Base-by-base conservation (phyloP, 64 coral and sea anemone species). In the Actinia equina region DNA sequence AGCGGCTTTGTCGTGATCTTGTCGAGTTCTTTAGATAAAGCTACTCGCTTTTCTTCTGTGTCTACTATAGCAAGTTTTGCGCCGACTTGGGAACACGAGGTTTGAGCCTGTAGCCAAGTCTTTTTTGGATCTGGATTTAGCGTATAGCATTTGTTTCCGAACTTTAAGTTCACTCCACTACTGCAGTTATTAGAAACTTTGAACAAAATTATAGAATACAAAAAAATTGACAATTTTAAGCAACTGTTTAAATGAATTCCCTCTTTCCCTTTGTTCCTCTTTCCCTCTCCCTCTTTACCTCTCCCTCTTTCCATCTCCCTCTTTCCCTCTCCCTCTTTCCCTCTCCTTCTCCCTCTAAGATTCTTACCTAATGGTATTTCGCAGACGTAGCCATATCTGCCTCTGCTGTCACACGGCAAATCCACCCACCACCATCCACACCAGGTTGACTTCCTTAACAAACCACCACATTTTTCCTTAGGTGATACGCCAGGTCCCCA, bases 341-440 rank as follows among this genome's bases (percentile, higher is more conserved):
- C 30, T 37, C 30, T 37, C 30, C 30, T 37, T 37, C 30, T 37
- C 30, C 30, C 30, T 37, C 30, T n/a, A 65, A 22, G 19, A 3
- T 65, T 41, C 69, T 74, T 12, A 74, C 69, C 69, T 69, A n/a
- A 69, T 8, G 19, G 63, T 69, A 10, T 69, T 74, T 74, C 25
- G 25, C 69, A 74, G 9, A 74, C 41, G 27, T 74, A 74, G 13
- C 69, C 69, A 41, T 74, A 74, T 25, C 13, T 74, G 12, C 3
- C 1, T 65, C 62, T n/a, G 20, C 27, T 74, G 25, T 41, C 26
- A 41, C 69, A 74, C 0, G 69, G 6, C 14, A 41, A 30, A 16
- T 74, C 69, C 7, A 74, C 13, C 69, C 69, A 74, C 69, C 25
- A 74, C 69, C 69, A 74, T 30, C 69, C 69, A 74, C 69, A 74